A percentile compares a stretch with the other conserved stretches of the same genome.
Conservation (phyloP, 2,888 invertebrate species). For the Perizoma flavofasciatum region DNA sequence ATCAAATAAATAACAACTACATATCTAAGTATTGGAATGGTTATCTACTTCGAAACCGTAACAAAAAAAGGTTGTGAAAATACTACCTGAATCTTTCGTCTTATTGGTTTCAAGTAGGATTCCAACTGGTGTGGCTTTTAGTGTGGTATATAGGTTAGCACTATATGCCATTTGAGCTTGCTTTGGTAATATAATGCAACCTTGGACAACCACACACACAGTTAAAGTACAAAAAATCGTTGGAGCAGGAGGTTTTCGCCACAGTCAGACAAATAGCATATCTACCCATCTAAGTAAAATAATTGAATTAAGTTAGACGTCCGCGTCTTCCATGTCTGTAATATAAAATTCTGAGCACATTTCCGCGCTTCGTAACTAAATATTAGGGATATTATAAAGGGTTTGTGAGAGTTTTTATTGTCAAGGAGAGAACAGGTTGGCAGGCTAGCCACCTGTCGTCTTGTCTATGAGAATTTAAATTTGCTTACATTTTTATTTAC, state of each 20-base stretch:
- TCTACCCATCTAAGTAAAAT: no score
- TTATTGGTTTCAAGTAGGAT: conserved; percentile 27
- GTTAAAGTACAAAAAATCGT: no score
- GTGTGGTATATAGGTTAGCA: no score
- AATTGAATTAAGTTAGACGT: no score
- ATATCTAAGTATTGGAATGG: no score
- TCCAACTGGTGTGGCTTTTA: conserved; percentile 14
- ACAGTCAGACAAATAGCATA: no score
- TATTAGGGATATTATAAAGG: conserved; percentile 52
- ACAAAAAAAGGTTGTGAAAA: not conserved
- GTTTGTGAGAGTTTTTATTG: conserved; percentile 75
- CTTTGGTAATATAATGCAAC: not conserved
- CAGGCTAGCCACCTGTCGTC: conserved; percentile 62
- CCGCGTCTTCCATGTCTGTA: not conserved
- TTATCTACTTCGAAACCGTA: not conserved
- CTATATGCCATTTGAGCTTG: not conserved
- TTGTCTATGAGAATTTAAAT: conserved; percentile 44
- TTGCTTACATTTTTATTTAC: conserved; percentile 8
- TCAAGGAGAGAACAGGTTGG: conserved; percentile 67
- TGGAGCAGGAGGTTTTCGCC: no score
- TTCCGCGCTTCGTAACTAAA: conserved; percentile 30
- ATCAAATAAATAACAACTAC: no score
- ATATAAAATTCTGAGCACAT: conserved; percentile 22
- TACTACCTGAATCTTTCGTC: not conserved
- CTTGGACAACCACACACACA: not conserved